Conservation (phyloP, 2,797 vertebrate species). For the Pygocentrus nattereri region DNA sequence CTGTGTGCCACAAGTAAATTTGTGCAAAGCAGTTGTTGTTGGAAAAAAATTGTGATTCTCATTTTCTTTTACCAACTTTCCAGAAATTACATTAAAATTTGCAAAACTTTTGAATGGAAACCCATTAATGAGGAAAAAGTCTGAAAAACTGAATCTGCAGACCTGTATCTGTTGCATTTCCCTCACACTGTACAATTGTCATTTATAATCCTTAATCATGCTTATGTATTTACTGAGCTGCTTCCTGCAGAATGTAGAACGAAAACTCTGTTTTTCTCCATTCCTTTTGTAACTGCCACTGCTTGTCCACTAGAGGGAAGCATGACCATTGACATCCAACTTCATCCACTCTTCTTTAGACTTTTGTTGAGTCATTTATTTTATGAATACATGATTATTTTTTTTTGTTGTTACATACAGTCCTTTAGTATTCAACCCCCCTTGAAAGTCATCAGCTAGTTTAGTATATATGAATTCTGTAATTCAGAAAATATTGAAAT, state of each 20-base stretch:
- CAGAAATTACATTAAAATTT: too few relatives aligned
- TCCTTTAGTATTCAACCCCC: background rate
- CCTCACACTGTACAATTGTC: background rate
- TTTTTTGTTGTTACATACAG: background rate
- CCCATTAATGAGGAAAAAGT: too few relatives aligned
- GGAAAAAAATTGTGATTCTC: too few relatives aligned
- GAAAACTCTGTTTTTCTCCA: too few relatives aligned
- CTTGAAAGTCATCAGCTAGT: background rate
- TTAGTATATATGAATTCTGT: too few relatives aligned
- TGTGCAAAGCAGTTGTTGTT: too few relatives aligned
- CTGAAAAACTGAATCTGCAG: too few relatives aligned
- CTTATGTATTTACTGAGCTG: background rate
- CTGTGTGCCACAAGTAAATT: too few relatives aligned
- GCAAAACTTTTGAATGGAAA: too few relatives aligned
- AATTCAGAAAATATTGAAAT: too few relatives aligned
- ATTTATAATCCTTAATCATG: too few relatives aligned
- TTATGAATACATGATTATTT: background rate
- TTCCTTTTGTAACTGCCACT: background rate
- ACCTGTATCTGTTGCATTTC: background rate
- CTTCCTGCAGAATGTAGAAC: background rate
- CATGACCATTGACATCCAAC: background rate
- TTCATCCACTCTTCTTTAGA: background rate
- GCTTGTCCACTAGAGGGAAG: constrained; percentile 30
- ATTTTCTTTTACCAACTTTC: too few relatives aligned
- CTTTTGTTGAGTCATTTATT: background rate